These are phyloP conservation scores for Kryptolebias marmoratus DNA, from an alignment of 2,113 vertebrate genomes.

Conservation along the genomic window DNA sequence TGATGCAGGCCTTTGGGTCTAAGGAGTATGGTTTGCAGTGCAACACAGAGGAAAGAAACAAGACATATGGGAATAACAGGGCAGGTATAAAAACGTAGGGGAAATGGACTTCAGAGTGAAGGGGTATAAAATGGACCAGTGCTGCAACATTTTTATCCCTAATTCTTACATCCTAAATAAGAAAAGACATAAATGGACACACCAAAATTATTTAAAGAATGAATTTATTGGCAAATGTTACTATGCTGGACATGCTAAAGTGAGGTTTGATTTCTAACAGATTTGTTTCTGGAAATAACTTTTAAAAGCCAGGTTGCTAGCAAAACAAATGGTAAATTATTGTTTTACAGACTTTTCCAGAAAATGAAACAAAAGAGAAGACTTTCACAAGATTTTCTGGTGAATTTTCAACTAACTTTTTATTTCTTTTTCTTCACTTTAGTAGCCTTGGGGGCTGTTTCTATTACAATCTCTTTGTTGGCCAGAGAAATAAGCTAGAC, in stretches of 20 bases:
- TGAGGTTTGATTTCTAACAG: neutral
- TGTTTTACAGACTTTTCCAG: constrained; percentile 5
- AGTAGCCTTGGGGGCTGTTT: constrained; percentile 35
- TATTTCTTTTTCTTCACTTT: constrained; percentile 22
- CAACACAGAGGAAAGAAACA: constrained; percentile 38
- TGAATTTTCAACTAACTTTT: constrained; percentile 27
- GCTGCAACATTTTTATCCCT: constrained; percentile 9
- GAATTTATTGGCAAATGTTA: neutral
- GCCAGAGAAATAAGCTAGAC: constrained; percentile 33
- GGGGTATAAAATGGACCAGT: constrained; percentile 14
- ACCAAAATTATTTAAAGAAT: neutral
- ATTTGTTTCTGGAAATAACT: constrained; percentile 12
- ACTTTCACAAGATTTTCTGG: constrained; percentile 24
- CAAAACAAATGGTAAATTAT: constrained; percentile 17
- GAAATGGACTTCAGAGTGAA: neutral
- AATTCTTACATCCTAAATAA: no score
- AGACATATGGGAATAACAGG: constrained; percentile 35
- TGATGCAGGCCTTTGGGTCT: constrained; percentile 53
- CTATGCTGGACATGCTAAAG: no score
- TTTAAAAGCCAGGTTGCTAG: neutral
- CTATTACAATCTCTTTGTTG: constrained; percentile 35
- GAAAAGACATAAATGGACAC: neutral
- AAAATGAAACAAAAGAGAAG: constrained; percentile 38
- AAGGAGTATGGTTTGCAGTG: constrained; percentile 36
- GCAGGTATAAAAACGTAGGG: constrained; percentile 11